Base-by-base conservation (phyloP, 2,113 vertebrate genomes). In the Platichthys stellatus region DNA sequence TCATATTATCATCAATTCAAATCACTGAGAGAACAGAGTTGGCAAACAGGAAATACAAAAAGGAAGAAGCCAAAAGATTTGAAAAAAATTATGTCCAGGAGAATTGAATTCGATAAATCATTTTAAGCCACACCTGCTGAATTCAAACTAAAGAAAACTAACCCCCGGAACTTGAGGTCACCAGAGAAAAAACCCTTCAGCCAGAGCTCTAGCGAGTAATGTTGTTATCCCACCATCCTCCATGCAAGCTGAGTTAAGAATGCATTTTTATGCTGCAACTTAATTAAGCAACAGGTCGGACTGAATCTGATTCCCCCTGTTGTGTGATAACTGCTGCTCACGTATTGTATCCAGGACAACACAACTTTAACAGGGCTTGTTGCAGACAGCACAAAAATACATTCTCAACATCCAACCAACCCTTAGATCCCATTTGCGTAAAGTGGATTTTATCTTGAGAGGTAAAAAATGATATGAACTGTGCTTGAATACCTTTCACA, bases 401-500 rank as follows among this genome's bases (percentile, higher is more conserved):
- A 87, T 71, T 85, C 70, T 54, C 43, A 63, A 81, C 67, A 23
- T 62, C 35, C 63, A 65, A 51, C 53, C 58, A 65, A 28, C 62
- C 66, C 59, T 47, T 24, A 31, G 54, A 60, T 10, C 67, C 69
- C 28, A 17, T 15, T 60, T 75, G 26, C 23, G 38, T 69, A 69
- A 24, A 63, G 67, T 45, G 21, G 54, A 80, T 18, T 26, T 26
- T 45, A 81, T 62, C 54, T 60, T 2, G 23, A 78, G 65, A 78
- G 20, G 38, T 20, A 65, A 69, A 76, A 77, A 54, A 62, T 68
- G 63, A 58, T 51, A 74, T 11, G 51, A 87, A 85, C 72, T 60
- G 68, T 69, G 81, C 72, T 89, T 81, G 21, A 88, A 91, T 93
- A 95, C 93, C 93, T 78, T 92, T 92, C 90, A 93, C 86, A 93